Evolutionary conservation across 1,140 invertebrate genomes (phyloP).

Genomic region (Hermatobates lingyangjiaoensis): DNA sequence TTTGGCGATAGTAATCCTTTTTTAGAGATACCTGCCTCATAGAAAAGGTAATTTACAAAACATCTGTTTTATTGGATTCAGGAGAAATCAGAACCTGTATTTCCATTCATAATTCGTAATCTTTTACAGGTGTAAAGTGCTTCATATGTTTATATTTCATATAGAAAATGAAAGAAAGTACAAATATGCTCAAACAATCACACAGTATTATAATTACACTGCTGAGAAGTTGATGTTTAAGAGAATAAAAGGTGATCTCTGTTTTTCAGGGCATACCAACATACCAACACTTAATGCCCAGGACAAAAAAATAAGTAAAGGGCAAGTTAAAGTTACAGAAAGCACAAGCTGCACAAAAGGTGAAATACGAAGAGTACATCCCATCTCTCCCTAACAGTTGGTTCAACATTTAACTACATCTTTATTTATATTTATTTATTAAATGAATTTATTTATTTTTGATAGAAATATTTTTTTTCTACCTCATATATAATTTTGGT

Average conservation of each 20-base stretch:
- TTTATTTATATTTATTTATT: neutral
- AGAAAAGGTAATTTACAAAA: too few relatives aligned
- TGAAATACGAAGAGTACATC: conserved; percentile 77
- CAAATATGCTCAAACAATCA: neutral
- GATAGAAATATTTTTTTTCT: too few relatives aligned
- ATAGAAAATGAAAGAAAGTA: neutral
- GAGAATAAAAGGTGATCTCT: conserved; percentile 6
- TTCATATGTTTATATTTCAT: neutral
- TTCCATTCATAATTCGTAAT: neutral
- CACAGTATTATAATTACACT: too few relatives aligned
- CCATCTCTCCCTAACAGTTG: too few relatives aligned
- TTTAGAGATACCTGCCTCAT: too few relatives aligned
- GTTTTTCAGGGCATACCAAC: conserved; percentile 65
- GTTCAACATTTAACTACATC: neutral
- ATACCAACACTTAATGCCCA: conserved; percentile 77
- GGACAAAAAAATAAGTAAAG: conserved; percentile 86
- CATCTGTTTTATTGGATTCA: neutral
- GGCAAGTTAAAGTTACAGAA: conserved; percentile 80
- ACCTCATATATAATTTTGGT: too few relatives aligned
- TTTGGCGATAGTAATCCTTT: too few relatives aligned
- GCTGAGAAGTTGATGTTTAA: too few relatives aligned
- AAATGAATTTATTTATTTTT: too few relatives aligned
- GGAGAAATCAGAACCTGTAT: neutral
- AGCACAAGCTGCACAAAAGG: conserved; percentile 72
- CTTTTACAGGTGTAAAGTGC: neutral